These are phyloP conservation scores for Yponomeuta evonymella DNA, from an alignment of 2,888 invertebrate genomes.

Conservation along the genomic window DNA sequence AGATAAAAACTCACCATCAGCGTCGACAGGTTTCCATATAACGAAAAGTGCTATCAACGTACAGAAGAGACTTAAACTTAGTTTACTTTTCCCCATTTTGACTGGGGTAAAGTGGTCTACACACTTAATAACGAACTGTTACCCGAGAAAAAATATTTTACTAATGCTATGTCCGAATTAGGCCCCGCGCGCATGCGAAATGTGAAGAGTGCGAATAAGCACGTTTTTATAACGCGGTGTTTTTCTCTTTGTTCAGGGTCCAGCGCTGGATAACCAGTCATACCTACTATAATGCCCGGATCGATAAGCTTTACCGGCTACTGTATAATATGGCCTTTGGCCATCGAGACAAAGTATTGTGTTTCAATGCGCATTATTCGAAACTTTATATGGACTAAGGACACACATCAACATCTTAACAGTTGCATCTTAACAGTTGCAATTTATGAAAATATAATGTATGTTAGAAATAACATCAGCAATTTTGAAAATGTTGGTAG, in stretches of 20 bases:
- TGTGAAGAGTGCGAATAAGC: conserved; percentile 35
- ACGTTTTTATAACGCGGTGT: conserved; percentile 42
- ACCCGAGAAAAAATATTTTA: conserved; percentile 53
- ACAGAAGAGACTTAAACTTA: conserved; percentile 54
- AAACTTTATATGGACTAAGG: too few relatives aligned
- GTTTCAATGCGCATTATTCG: too few relatives aligned
- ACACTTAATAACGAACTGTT: conserved; percentile 39
- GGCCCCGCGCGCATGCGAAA: conserved; percentile 52
- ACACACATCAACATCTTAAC: too few relatives aligned
- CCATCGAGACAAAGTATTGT: too few relatives aligned
- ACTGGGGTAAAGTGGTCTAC: conserved; percentile 46
- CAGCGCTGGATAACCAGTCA: too few relatives aligned
- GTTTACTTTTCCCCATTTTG: conserved; percentile 61
- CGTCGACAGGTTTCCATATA: conserved; percentile 59
- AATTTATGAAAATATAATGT: too few relatives aligned
- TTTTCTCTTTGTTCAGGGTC: not conserved
- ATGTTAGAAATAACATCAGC: too few relatives aligned
- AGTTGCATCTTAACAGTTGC: too few relatives aligned
- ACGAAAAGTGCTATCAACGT: conserved; percentile 58
- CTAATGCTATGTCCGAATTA: conserved; percentile 47
- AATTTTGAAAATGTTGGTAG: too few relatives aligned
- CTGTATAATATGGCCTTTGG: too few relatives aligned
- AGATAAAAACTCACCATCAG: conserved; percentile 49
- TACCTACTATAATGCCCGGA: too few relatives aligned
- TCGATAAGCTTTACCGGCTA: too few relatives aligned